A percentile compares a stretch with the other conserved stretches of the same genome.
phyloP scores from a whole-genome alignment of 2,888 invertebrate genomes.

The Epistrophella euchroma region DNA sequence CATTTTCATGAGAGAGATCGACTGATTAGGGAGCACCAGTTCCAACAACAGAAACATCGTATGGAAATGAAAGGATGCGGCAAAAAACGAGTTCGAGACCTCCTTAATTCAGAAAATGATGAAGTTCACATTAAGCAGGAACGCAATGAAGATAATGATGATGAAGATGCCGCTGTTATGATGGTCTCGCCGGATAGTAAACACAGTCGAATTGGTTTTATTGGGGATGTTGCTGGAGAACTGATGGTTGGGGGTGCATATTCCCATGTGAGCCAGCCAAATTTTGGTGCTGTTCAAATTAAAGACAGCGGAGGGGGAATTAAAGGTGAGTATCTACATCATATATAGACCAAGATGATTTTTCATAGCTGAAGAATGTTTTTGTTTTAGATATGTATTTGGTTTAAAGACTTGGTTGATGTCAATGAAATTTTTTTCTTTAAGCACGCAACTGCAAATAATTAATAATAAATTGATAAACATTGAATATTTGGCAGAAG shows the following conservation, averaged over 20 bases:
- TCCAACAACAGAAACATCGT: conserved; percentile 80
- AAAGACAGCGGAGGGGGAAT: conserved; percentile 41
- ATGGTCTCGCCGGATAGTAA: conserved; percentile 62
- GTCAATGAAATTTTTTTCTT: too few relatives aligned
- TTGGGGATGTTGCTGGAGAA: conserved; percentile 27
- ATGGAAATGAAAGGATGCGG: conserved; percentile 74
- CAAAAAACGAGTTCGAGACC: conserved; percentile 54
- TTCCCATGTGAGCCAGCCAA: conserved; percentile 44
- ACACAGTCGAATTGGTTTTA: conserved; percentile 59
- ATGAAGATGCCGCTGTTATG: conserved; percentile 49
- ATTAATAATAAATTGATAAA: too few relatives aligned
- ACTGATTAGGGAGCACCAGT: conserved; percentile 83
- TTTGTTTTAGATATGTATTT: neutral
- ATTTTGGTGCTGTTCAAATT: conserved; percentile 6
- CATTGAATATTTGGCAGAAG: too few relatives aligned
- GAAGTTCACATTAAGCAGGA: conserved; percentile 61
- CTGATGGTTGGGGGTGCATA: conserved; percentile 8
- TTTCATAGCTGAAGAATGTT: neutral
- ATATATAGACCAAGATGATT: neutral
- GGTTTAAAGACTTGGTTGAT: too few relatives aligned
- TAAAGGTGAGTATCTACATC: conserved; percentile 41
- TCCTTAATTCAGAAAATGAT: conserved; percentile 43
- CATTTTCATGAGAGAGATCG: conserved; percentile 84
- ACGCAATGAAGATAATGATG: conserved; percentile 64
- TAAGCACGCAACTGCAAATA: too few relatives aligned